Conservation (phyloP, 2,113 vertebrate species). For the Chamaea fasciata region DNA sequence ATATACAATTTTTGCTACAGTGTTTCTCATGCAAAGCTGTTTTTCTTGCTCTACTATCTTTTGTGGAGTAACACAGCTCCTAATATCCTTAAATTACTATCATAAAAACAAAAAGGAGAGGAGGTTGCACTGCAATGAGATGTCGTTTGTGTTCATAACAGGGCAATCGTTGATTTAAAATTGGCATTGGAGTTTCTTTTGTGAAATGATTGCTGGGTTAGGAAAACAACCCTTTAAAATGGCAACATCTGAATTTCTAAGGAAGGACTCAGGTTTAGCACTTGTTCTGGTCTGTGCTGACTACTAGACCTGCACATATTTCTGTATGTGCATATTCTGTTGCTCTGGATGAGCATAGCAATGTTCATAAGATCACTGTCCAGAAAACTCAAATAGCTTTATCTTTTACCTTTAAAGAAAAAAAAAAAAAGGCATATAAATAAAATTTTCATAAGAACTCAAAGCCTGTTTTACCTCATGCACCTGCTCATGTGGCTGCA, state of each 20-base stretch:
- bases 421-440: background rate
- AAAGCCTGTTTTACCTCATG: background rate
- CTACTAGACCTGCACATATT: background rate
- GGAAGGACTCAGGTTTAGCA: background rate
- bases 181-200: background rate
- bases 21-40: background rate
- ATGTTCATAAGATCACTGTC: background rate
- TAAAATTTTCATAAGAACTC: background rate
- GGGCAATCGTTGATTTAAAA: slow-evolving; percentile 31
- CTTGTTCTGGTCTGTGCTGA: background rate
- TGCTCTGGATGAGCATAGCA: background rate
- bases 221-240: background rate
- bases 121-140: background rate
- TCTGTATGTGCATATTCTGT: background rate
- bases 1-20: background rate
- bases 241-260: background rate
- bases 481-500: background rate
- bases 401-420: background rate
- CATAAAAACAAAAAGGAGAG: slow-evolving; percentile 18
- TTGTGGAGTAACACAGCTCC: background rate
- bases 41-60: slow-evolving; percentile 13
- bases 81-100: slow-evolving; percentile 21
- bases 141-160: background rate
- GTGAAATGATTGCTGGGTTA: slow-evolving; percentile 18
- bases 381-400: background rate